Conservation (phyloP, 2,888 invertebrate species). For the Agrochola circellaris region DNA sequence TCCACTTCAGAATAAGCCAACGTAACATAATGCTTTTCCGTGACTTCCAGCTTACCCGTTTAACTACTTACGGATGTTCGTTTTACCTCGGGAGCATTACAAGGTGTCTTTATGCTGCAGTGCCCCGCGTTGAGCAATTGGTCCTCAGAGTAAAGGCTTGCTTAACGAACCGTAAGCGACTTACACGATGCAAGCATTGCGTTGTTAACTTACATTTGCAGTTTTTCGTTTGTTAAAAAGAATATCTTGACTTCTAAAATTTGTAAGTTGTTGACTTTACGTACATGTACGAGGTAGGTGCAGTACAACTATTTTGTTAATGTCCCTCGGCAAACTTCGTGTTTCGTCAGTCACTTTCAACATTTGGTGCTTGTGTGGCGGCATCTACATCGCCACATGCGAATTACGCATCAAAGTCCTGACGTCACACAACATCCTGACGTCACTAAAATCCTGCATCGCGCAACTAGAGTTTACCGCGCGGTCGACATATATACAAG, state of each 20-base stretch:
- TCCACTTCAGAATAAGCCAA: not conserved
- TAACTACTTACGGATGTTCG: slow-evolving; percentile 20
- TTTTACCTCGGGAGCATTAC: slow-evolving; percentile 43
- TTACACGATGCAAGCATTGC: slow-evolving; percentile 48
- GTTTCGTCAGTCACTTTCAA: too few relatives aligned
- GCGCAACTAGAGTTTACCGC: too few relatives aligned
- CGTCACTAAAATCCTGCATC: too few relatives aligned
- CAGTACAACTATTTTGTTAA: too few relatives aligned
- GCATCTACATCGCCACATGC: too few relatives aligned
- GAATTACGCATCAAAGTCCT: too few relatives aligned
- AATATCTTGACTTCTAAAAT: not conserved
- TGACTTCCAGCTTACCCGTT: not conserved
- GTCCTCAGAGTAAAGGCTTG: slow-evolving; percentile 59
- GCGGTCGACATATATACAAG: too few relatives aligned
- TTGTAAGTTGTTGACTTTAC: not conserved
- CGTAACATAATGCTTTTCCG: not conserved
- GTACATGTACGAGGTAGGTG: too few relatives aligned
- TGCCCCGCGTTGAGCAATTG: slow-evolving; percentile 53
- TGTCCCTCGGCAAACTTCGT: too few relatives aligned
- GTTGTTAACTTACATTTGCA: slow-evolving; percentile 42
- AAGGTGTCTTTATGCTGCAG: slow-evolving; percentile 19
- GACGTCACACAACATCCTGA: too few relatives aligned
- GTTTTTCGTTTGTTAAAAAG: slow-evolving; percentile 7
- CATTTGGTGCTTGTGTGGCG: too few relatives aligned
- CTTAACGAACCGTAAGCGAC: slow-evolving; percentile 57